Conservation (phyloP, 2,113 vertebrate genomes). For the Sphaerodactylus townsendi region DNA sequence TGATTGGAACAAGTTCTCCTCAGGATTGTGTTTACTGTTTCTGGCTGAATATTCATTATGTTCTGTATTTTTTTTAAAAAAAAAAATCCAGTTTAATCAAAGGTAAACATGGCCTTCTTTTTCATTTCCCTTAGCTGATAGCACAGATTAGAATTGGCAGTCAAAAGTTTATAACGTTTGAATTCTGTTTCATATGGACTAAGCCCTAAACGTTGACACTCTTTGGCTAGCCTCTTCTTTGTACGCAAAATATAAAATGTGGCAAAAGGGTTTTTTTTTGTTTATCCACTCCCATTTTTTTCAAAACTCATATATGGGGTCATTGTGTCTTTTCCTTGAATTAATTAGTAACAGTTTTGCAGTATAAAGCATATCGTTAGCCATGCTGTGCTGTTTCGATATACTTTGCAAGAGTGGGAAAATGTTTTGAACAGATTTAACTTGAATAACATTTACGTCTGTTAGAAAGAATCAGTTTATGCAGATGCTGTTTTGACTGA, state of each 20-base stretch:
- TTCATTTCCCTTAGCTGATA: background rate
- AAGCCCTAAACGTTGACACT: background rate
- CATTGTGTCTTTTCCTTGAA: no score
- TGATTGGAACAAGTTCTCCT: slow-evolving; percentile 4
- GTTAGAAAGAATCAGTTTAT: background rate
- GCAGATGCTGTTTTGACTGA: background rate
- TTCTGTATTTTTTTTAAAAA: background rate
- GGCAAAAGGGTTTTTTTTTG: background rate
- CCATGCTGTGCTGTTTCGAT: background rate
- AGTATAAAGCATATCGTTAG: background rate
- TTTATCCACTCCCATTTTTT: background rate
- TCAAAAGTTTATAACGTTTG: background rate
- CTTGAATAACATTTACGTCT: background rate
- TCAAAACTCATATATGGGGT: background rate
- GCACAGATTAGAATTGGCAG: background rate
- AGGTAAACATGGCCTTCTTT: background rate
- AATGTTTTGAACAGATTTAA: background rate
- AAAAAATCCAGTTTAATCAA: background rate
- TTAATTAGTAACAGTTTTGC: background rate
- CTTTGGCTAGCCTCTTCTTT: background rate
- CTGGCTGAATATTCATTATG: slow-evolving; percentile 21
- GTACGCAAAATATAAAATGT: background rate
- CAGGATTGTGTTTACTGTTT: slow-evolving; percentile 23
- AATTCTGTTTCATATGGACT: background rate
- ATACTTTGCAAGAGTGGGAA: background rate